Evolutionary conservation across 2,113 vertebrate genomes (phyloP).

Genomic region (Sylvietta virens): DNA sequence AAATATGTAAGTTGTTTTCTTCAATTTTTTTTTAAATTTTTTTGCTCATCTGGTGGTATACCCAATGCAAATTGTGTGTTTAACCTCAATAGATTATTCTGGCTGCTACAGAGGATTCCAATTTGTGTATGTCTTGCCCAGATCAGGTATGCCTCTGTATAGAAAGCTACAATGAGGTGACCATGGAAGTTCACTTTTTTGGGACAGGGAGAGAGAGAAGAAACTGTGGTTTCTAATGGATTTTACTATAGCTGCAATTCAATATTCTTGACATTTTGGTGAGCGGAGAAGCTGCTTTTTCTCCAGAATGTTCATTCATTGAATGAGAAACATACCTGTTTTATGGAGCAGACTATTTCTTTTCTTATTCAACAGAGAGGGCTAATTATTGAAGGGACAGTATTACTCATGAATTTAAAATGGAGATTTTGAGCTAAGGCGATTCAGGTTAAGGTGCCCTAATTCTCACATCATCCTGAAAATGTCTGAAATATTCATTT

Average conservation of each 20-base stretch:
- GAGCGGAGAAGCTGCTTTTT: neutral
- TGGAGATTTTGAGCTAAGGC: constrained; percentile 23
- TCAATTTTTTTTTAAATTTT: neutral
- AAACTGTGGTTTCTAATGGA: neutral
- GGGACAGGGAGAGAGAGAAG: neutral
- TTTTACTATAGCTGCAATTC: neutral
- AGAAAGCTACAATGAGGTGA: neutral
- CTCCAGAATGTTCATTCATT: neutral
- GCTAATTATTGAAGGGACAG: constrained; percentile 35
- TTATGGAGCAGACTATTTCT: neutral
- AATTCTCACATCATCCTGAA: constrained; percentile 3
- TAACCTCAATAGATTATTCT: neutral
- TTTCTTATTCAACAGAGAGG: constrained; percentile 12
- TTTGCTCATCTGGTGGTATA: neutral
- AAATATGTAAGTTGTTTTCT: neutral
- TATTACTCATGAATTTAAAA: constrained; percentile 42
- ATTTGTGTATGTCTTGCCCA: neutral
- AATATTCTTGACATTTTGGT: neutral
- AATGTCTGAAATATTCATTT: constrained; percentile 15
- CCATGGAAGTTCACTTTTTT: neutral
- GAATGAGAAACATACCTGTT: neutral
- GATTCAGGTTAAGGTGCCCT: constrained; percentile 20
- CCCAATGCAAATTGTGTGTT: neutral
- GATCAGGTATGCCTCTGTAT: neutral
- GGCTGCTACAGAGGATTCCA: neutral